phyloP scores from a whole-genome alignment of 2,888 invertebrate genomes.

The Cryptosula pallasiana region DNA sequence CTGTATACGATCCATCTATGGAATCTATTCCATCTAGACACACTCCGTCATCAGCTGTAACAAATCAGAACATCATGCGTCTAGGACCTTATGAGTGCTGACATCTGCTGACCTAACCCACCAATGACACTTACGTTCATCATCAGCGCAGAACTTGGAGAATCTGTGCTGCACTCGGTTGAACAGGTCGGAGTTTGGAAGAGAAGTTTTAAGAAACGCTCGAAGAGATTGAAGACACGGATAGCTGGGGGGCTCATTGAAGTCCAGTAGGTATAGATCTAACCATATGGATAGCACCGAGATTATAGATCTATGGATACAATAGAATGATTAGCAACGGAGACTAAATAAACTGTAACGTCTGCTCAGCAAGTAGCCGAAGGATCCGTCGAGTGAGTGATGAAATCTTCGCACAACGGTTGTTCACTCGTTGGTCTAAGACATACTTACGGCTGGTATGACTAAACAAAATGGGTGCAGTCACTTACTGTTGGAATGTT shows the following conservation, averaged over 20 bases:
- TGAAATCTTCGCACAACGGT: too few relatives aligned
- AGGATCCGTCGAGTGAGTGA: too few relatives aligned
- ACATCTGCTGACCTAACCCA: neutral
- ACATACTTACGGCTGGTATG: too few relatives aligned
- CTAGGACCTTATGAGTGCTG: neutral
- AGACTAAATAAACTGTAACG: too few relatives aligned
- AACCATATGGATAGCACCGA: constrained; percentile 84
- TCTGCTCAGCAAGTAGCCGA: too few relatives aligned
- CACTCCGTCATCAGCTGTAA: constrained; percentile 18
- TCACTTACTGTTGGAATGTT: neutral
- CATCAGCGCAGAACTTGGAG: constrained; percentile 66
- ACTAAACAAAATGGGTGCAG: too few relatives aligned
- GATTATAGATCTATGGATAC: constrained; percentile 51
- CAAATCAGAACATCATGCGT: neutral
- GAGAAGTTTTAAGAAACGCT: constrained; percentile 63
- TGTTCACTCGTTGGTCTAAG: too few relatives aligned
- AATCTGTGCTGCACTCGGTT: constrained; percentile 67
- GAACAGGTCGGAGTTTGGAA: constrained; percentile 80
- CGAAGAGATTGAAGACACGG: constrained; percentile 74
- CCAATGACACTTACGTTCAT: constrained; percentile 27
- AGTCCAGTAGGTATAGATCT: constrained; percentile 94
- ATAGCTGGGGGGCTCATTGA: constrained; percentile 73
- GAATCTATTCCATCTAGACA: constrained; percentile 8
- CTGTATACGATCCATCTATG: neutral
- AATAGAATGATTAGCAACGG: too few relatives aligned